These are phyloP conservation scores for Sorex fumeus DNA, from an alignment of 2,113 vertebrate species.

Conservation along the genomic window DNA sequence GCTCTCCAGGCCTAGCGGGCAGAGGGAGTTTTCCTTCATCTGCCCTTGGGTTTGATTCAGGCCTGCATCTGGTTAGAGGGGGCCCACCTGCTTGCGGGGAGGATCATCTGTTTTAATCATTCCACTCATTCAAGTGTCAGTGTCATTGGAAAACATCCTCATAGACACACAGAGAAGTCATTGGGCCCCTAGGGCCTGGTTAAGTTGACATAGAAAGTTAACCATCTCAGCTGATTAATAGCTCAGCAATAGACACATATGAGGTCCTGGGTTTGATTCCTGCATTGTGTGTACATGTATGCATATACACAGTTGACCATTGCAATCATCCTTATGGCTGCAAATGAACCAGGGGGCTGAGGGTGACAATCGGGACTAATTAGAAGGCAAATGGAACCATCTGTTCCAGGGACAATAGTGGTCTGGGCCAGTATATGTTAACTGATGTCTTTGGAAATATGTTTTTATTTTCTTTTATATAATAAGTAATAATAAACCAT, in stretches of 20 bases:
- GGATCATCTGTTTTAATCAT: neutral
- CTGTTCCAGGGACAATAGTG: neutral
- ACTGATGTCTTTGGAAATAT: neutral
- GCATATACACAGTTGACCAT: no score
- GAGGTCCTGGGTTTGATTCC: no score
- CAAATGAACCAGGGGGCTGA: neutral
- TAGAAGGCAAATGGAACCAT: neutral
- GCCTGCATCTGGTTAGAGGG: neutral
- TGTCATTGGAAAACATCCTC: neutral
- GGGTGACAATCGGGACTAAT: neutral
- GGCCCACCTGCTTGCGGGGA: neutral
- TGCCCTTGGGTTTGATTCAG: neutral
- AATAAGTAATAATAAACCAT: neutral
- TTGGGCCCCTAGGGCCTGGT: neutral
- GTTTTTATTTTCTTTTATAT: slow-evolving; percentile 31
- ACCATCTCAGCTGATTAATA: neutral
- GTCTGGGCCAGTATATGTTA: neutral
- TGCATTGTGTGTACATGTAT: no score
- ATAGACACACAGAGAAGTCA: slow-evolving; percentile 21
- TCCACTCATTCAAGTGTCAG: neutral
- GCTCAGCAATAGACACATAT: no score
- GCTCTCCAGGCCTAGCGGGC: neutral
- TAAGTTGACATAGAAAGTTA: slow-evolving; percentile 7
- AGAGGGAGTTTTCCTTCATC: neutral
- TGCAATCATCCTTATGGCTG: neutral